These are phyloP conservation scores for Nomada lathburiana DNA, from an alignment of 2,888 invertebrate species.

Conservation along the genomic window DNA sequence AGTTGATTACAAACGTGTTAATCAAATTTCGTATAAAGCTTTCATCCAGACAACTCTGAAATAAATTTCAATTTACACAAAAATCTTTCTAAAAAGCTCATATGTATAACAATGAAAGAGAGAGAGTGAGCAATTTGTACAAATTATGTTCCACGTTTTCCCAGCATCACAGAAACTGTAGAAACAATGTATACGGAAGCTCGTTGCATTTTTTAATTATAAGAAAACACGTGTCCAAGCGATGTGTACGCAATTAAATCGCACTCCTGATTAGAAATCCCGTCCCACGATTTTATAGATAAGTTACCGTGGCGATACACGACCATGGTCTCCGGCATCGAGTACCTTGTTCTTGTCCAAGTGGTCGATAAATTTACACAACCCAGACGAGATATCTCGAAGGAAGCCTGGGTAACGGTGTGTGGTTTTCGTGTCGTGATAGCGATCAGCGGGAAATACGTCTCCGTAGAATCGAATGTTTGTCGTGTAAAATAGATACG, in stretches of 20 bases:
- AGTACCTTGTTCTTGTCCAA: constrained; percentile 59
- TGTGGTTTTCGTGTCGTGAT: constrained; percentile 61
- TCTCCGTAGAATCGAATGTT: constrained; percentile 54
- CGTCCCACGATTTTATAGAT: constrained; percentile 38
- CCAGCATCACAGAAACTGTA: too few species aligned
- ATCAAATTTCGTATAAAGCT: constrained; percentile 16
- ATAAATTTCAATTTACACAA: constrained; percentile 6
- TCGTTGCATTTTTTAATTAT: neutral
- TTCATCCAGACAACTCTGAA: neutral
- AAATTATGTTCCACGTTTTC: too few species aligned
- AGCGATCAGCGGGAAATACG: constrained; percentile 52
- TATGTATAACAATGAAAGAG: neutral
- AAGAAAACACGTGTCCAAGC: neutral
- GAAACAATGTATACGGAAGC: neutral
- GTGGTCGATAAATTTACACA: constrained; percentile 65
- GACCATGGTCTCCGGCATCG: constrained; percentile 42
- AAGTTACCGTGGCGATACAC: constrained; percentile 34
- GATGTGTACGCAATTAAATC: constrained; percentile 24
- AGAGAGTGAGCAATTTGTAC: neutral
- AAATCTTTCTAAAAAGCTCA: neutral
- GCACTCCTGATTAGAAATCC: constrained; percentile 42
- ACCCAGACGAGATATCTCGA: constrained; percentile 62
- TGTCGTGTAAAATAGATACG: constrained; percentile 54
- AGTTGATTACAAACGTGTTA: constrained; percentile 12
- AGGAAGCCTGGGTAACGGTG: constrained; percentile 53